Evolutionary conservation across 2,113 vertebrate species (phyloP), one percentile per base, ranked within the genome.

Genomic region (Pangasianodon gigas): DNA sequence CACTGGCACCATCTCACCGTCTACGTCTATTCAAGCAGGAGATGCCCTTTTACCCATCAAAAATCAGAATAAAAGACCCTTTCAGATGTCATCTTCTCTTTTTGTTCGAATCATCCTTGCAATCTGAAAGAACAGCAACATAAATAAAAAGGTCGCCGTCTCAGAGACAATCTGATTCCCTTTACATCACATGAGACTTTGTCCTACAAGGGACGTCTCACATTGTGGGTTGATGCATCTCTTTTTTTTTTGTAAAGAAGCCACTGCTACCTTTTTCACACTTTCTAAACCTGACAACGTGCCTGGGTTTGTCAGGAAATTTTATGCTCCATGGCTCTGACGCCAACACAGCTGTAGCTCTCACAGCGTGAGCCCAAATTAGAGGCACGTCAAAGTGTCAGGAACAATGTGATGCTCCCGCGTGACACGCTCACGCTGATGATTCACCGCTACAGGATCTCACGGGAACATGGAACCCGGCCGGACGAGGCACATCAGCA

Each of bases 261-360:
- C 18, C 52, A 32, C 54, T 52, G 67, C 46, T 82, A 84, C 24
- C 46, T 84, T 37, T 58, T 67, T 75, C 87, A 80, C 74, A 26
- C 81, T 58, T 41, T 75, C 46, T 71, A 67, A 79, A 60, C 75
- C 75, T 67, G 48, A 86, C 84, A 54, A 46, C n/a, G 19, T 37
- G 52, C 56, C 69, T 48, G 37, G 58, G 58, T 86, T 85, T 79
- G 71, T 90, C 84, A 19, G 37, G 82, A 9, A 75, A 56, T 89
- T 91, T 92, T 87, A 74, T 82, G 51, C 62, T 75, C 84, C 62
- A 69, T 1, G 6, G 87, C 82, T 74, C 87, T 80, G 80, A 89
- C 62, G 87, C 62, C 54, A 65, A 89, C 88, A 86, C 88, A 90
- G 90, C 90, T 91, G 82, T 82, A 89, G 86, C 71, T 71, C 84